A percentile compares a stretch with the other conserved stretches of the same genome.
Evolutionary conservation across 2,797 vertebrate species (phyloP).

Genomic region (Amazona finschi): DNA sequence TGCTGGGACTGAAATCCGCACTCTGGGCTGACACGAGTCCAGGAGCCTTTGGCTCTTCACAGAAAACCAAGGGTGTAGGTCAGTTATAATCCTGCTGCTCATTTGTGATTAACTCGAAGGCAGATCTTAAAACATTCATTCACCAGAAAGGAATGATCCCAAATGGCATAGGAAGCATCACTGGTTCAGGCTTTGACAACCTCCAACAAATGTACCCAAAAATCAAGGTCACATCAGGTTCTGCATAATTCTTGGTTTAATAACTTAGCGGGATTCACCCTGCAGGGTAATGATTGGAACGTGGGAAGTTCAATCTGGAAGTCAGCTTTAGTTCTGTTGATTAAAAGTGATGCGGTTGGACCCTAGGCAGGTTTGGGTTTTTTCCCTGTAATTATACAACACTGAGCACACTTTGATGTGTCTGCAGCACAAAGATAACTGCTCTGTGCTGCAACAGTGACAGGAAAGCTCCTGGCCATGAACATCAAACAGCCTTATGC

Average conservation of each 20-base stretch:
- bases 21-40: background rate
- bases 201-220: background rate
- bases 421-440: background rate
- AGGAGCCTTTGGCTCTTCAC: background rate
- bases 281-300: background rate
- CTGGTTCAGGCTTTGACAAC: background rate
- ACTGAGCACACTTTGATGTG: fast-evolving
- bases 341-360: background rate
- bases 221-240: background rate
- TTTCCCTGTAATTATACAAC: background rate
- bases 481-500: background rate
- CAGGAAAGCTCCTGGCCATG: background rate
- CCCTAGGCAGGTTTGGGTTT: background rate
- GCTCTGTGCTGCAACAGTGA: background rate
- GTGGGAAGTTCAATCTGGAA: background rate
- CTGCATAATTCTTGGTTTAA: background rate
- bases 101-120: background rate
- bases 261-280: background rate
- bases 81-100: background rate
- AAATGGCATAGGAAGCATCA: background rate
- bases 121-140: background rate
- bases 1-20: background rate
- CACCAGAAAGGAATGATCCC: fast-evolving
- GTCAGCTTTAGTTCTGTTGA: background rate
- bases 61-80: background rate